Percentiles rank a stretch among this genome's conserved stretches.
These are phyloP conservation scores for Anser brachyrhynchus DNA, from an alignment of 2,113 vertebrate genomes.

Conservation along the genomic window DNA sequence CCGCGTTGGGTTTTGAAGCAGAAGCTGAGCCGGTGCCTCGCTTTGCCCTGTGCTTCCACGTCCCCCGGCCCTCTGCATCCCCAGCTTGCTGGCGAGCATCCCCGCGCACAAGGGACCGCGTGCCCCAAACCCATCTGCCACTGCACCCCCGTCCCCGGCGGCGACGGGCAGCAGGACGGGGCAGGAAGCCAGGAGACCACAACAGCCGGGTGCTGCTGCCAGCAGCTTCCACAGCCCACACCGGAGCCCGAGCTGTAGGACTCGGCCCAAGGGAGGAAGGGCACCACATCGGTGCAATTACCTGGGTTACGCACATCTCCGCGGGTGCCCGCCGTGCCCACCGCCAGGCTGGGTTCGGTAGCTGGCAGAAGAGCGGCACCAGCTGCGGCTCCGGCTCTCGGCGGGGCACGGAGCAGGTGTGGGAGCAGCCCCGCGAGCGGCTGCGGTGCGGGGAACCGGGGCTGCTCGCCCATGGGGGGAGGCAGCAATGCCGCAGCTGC, in stretches of 20 bases:
- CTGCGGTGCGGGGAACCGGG: background rate
- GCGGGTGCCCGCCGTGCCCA: background rate
- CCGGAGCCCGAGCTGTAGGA: rapidly evolving
- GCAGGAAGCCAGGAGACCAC: background rate
- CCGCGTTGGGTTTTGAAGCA: too few relatives aligned
- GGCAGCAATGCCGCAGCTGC: background rate
- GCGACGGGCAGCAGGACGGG: background rate
- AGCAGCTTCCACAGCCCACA: background rate
- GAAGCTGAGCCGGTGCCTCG: background rate
- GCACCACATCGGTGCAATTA: background rate
- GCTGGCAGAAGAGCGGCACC: background rate
- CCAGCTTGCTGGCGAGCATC: background rate
- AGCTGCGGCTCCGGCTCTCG: background rate
- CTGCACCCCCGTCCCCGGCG: rapidly evolving
- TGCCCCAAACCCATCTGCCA: rapidly evolving
- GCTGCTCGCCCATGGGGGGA: background rate
- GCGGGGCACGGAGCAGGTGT: background rate
- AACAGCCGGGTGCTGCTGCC: background rate
- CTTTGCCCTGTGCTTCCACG: rapidly evolving
- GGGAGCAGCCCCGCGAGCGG: rapidly evolving
- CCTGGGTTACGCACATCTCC: background rate
- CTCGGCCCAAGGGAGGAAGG: background rate
- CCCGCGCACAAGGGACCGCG: rapidly evolving
- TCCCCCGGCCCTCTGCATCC: background rate
- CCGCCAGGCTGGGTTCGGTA: background rate